Percentiles rank a stretch among this genome's conserved stretches.
These are phyloP conservation scores for Parazoanthus swiftii DNA, from an alignment of 92 coral and sea anemone species.

Conservation along the genomic window DNA sequence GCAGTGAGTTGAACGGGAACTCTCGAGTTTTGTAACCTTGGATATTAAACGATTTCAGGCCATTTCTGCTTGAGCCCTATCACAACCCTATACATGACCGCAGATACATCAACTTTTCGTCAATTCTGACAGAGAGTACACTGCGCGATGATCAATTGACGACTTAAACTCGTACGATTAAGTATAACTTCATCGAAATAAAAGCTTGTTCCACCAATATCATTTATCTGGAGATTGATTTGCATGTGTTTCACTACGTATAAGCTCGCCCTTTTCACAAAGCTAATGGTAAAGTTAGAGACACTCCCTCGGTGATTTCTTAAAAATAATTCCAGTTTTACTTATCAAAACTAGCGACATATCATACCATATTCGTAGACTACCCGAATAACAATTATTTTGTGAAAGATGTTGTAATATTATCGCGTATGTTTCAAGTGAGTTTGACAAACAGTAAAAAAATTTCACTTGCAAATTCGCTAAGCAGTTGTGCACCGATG, in stretches of 20 bases:
- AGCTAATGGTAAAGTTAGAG: constrained; percentile 3
- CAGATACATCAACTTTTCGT: constrained; percentile 4
- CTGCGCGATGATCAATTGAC: not conserved
- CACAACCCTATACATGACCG: not conserved
- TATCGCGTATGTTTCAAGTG: constrained; percentile 17
- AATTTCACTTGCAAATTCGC: constrained; percentile 31
- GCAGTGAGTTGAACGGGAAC: too few relatives aligned
- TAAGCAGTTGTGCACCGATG: not conserved
- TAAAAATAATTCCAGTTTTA: not conserved
- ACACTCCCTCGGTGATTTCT: not conserved
- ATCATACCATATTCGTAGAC: not conserved
- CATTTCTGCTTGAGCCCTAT: constrained; percentile 3
- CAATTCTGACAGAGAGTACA: not conserved
- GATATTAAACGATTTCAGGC: constrained; percentile 12
- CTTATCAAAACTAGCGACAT: not conserved
- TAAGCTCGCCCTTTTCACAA: not conserved
- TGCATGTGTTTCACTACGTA: not conserved
- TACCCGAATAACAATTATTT: not conserved
- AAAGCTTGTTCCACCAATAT: not conserved
- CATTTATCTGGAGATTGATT: not conserved
- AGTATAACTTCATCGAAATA: not conserved
- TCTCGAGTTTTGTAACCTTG: not conserved
- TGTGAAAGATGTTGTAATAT: constrained; percentile 16
- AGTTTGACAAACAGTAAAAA: constrained; percentile 18
- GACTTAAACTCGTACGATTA: not conserved